Base-by-base conservation (phyloP, 2,888 invertebrate species). In the Nebria brevicollis region DNA sequence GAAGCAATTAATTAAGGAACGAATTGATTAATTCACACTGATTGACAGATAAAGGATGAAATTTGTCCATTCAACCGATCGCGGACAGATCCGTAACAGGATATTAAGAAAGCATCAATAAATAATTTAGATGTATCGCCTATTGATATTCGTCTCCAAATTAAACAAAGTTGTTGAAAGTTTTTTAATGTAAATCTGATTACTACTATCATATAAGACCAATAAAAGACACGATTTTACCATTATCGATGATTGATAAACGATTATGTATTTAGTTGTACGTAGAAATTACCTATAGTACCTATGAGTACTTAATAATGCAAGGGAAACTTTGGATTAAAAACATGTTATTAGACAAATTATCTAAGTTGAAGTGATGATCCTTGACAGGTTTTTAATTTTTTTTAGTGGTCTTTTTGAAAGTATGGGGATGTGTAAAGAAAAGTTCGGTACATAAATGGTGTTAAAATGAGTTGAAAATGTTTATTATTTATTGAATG, bases 31-130 rank as follows among this genome's bases (percentile, higher is more conserved):
- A 81, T 81, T 81, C 72, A 76, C 81, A 76, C 77, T 81, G 81
- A 81, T 81, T 81, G 81, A 81, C 81, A 81, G 81, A 76, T 81
- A 77, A 77, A 77, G 77, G 81, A 81, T 81, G 81, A 81, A 78
- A 72, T 80, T 80, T 64, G 72, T 74, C 75, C 64, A 34, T 75
- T 68, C 54, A 80, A 75, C 54, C 80, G 80, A 80, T 80, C 80
- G 70, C 72, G 20, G 11, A 54, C 54, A 54, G 54, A 54, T 13
- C 54, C 54, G 54, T 54, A 54, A 11, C 54, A 54, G 54, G 54
- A 54, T 4, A 34, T 34, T 34, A 34, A 5, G 34, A 34, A 34
- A 34, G 34, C 34, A 34, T 34, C 34, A 34, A 34, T 34, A 34
- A 4, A 4, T 34, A 34, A 34, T 34, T 5, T 4, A 5, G 34